A percentile compares a stretch with the other conserved stretches of the same genome.
Evolutionary conservation across 2,113 vertebrate species (phyloP).

Genomic region (Emydocephalus ijimae): DNA sequence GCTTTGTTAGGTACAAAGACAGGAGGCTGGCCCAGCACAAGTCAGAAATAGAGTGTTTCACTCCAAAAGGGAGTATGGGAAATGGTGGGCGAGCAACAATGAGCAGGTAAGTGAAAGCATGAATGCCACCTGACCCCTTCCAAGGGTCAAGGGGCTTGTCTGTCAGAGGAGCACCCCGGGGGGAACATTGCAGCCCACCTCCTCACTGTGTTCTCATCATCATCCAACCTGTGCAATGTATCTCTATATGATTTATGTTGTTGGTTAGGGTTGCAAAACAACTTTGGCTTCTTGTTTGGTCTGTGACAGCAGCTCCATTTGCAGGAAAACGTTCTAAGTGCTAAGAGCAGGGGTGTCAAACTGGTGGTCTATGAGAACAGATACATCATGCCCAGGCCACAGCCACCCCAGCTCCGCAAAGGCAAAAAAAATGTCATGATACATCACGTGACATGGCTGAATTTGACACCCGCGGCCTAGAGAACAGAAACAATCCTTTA

Average conservation of each 20-base stretch:
- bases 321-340: neutral
- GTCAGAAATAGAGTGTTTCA: conserved; percentile 84
- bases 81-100: conserved; percentile 82
- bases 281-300: neutral
- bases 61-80: conserved; percentile 81
- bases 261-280: conserved; percentile 9
- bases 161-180: conserved; percentile 56
- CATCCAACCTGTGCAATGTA: conserved; percentile 49
- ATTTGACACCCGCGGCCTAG: neutral
- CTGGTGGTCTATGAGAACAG: too few relatives aligned
- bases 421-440: too few relatives aligned
- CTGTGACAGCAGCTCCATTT: neutral
- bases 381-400: too few relatives aligned
- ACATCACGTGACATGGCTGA: too few relatives aligned
- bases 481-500: neutral
- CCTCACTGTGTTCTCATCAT: conserved; percentile 55
- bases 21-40: conserved; percentile 79
- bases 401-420: too few relatives aligned
- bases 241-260: conserved; percentile 45
- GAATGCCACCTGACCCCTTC: neutral
- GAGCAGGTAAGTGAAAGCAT: conserved; percentile 77
- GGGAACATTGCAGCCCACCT: conserved; percentile 50
- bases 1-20: conserved; percentile 81
- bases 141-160: conserved; percentile 49
- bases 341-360: too few relatives aligned